phyloP scores from a whole-genome alignment of 2,888 invertebrate species.

The Cheiracanthium punctorium region DNA sequence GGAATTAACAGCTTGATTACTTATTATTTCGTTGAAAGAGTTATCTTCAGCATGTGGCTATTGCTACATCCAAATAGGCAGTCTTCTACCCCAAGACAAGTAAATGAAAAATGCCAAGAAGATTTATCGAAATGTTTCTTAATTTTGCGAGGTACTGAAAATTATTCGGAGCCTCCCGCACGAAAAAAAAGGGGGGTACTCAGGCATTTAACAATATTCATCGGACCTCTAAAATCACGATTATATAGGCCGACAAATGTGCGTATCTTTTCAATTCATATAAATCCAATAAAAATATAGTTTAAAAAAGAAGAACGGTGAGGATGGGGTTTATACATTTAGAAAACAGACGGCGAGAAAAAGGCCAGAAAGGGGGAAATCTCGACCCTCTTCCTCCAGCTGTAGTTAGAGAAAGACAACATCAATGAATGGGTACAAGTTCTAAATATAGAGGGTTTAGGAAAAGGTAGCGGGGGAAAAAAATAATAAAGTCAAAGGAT shows the following conservation, averaged over 20 bases:
- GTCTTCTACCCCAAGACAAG: too few species aligned
- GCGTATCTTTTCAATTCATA: background rate
- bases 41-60: too few species aligned
- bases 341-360: background rate
- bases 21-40: too few species aligned
- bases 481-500: background rate
- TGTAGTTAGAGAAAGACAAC: background rate
- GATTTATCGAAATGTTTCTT: too few species aligned
- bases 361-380: slow-evolving; percentile 10
- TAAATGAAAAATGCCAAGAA: too few species aligned
- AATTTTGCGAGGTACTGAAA: too few species aligned
- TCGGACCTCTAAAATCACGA: background rate
- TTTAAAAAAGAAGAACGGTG: background rate
- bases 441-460: slow-evolving; percentile 11
- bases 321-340: background rate
- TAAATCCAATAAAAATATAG: background rate
- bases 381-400: slow-evolving; percentile 7
- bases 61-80: too few species aligned
- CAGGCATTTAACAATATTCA: too few species aligned
- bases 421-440: slow-evolving; percentile 7
- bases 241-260: slow-evolving; percentile 1
- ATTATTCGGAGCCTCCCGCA: too few species aligned
- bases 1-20: too few species aligned
- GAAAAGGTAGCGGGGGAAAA: background rate
- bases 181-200: too few species aligned